Base-by-base conservation (phyloP, 1,140 invertebrate genomes). In the Mya arenaria region DNA sequence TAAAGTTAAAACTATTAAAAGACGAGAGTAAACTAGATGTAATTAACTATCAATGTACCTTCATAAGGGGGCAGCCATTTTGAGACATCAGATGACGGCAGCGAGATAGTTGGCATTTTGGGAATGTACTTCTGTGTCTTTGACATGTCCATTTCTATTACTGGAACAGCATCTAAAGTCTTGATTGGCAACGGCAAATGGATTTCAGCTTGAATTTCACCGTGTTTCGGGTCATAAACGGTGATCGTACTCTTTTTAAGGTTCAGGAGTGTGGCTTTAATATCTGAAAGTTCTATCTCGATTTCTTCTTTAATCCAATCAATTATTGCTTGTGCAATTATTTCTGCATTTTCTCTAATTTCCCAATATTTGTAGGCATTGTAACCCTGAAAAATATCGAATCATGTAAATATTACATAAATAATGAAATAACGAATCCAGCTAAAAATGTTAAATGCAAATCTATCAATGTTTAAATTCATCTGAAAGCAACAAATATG, bases 171-270 rank as follows among this genome's bases (percentile, higher is more conserved):
- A 90, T 97, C 96, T 89, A 98, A 97, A 0, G 96, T 95, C 89
- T 97, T 96, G 96, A 97, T 97, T 0, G 97, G 96, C 94, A 98
- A 95, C 0, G 97, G 97, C 28, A 97, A 92, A 87, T 97, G 97
- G 86, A 98, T 96, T 88, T 97, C 96, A 23, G 97, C 91, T 66
- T 96, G 94, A 82, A 98, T 95, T 52, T 96, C 92, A 10, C 97
- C 97, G 41, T 95, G 93, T 34, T 95, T 94, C 0, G 96, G 96
- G 90, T 97, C 96, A 89, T 97, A 97, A 32, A 97, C 94, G 85
- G 97, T 91, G 25, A 92, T 82, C 25, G 84, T 83, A n/a, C 10
- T 44, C 19, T 85, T 78, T 37, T 86, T 82, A 28, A 86, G 30
- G 30, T 87, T 83, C 44, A 88, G 74, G 34, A 87, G 30, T n/a